These are phyloP conservation scores for Macropodus opercularis DNA, from an alignment of 2,797 vertebrate genomes.

Conservation along the genomic window DNA sequence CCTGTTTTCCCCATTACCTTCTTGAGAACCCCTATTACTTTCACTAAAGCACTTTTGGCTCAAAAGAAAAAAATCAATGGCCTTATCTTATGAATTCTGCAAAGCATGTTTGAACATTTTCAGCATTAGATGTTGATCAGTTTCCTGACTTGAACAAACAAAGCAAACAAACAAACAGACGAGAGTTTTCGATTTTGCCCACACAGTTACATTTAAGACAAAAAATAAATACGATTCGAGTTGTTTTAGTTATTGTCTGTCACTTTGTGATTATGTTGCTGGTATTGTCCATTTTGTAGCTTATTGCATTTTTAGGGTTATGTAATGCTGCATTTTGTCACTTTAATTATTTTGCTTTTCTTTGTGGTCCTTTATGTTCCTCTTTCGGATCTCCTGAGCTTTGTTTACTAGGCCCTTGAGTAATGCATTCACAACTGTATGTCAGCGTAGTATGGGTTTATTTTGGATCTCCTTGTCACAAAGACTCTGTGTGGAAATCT, in stretches of 20 bases:
- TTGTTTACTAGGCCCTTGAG: neutral
- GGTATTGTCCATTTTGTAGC: too few species aligned
- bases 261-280: too few species aligned
- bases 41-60: conserved; percentile 25
- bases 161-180: too few species aligned
- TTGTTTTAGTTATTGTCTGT: too few species aligned
- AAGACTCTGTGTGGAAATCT: neutral
- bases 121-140: conserved; percentile 14
- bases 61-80: conserved; percentile 32
- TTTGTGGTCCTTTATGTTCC: neutral
- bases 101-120: conserved; percentile 8
- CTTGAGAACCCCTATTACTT: conserved; percentile 23
- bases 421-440: neutral
- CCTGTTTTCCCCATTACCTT: conserved; percentile 1
- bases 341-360: too few species aligned
- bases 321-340: too few species aligned
- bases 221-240: too few species aligned
- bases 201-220: neutral
- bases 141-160: conserved; percentile 33
- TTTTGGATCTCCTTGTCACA: conserved; percentile 5
- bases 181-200: conserved; percentile 3
- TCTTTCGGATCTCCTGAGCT: neutral
- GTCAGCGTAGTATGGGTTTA: neutral
- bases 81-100: conserved; percentile 17
- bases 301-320: too few species aligned